Conservation (phyloP, 2,888 invertebrate genomes). For the Macaria liturata region DNA sequence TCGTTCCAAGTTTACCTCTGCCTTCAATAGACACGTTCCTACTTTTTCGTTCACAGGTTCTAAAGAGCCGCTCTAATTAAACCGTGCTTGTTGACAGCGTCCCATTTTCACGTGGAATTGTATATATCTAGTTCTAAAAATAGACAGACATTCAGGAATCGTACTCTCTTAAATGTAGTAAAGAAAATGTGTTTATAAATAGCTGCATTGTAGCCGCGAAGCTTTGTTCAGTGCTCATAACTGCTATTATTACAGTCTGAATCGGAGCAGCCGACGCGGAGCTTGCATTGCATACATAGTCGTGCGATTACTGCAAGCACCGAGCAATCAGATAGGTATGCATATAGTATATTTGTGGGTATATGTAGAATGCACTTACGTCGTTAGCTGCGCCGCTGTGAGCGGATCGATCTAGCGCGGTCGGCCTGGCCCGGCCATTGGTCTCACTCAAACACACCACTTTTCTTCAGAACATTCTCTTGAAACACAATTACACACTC, state of each 20-base stretch:
- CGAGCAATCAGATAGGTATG: not conserved
- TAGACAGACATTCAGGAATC: too few relatives aligned
- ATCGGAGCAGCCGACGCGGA: slow-evolving; percentile 3
- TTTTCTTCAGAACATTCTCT: slow-evolving; percentile 35
- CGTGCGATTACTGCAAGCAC: not conserved
- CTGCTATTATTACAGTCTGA: slow-evolving; percentile 7
- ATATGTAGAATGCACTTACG: slow-evolving; percentile 54
- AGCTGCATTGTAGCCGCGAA: slow-evolving; percentile 2
- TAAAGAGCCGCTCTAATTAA: slow-evolving; percentile 2
- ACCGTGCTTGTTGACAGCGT: slow-evolving; percentile 1
- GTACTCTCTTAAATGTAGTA: too few relatives aligned
- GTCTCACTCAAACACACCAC: slow-evolving; percentile 50
- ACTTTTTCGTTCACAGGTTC: not conserved
- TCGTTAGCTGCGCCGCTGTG: slow-evolving; percentile 54
- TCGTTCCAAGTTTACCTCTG: slow-evolving; percentile 42
- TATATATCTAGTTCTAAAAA: too few relatives aligned
- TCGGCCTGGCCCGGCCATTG: slow-evolving; percentile 59
- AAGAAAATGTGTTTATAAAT: slow-evolving; percentile 1
- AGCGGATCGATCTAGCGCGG: slow-evolving; percentile 73
- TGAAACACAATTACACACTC: slow-evolving; percentile 22
- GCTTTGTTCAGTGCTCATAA: not conserved
- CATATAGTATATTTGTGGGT: not conserved
- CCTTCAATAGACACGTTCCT: slow-evolving; percentile 11
- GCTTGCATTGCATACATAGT: not conserved
- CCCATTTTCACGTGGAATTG: not conserved